Percentiles rank a stretch among this genome's conserved stretches.
Evolutionary conservation across 2,888 invertebrate species (phyloP).

Genomic region (Drosophila diplacantha): DNA sequence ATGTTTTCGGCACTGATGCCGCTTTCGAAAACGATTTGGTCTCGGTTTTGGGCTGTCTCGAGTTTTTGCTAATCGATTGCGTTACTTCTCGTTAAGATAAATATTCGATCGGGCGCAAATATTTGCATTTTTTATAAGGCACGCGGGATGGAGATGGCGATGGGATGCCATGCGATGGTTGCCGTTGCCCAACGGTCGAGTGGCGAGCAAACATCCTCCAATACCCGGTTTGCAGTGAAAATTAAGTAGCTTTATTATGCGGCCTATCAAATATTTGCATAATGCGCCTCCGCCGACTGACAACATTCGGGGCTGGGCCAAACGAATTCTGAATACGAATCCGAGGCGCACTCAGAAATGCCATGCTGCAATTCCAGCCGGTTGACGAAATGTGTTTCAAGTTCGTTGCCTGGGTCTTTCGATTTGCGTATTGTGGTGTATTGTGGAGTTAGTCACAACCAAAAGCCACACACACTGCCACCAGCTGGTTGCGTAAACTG

Average conservation of each 20-base stretch:
- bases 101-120: constrained; percentile 45
- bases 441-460: constrained; percentile 59
- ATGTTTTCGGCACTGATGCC: constrained; percentile 26
- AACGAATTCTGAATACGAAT: constrained; percentile 54
- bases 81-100: constrained; percentile 42
- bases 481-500: constrained; percentile 55
- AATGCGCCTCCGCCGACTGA: constrained; percentile 30
- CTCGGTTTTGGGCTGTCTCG: constrained; percentile 21
- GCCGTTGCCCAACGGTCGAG: constrained; percentile 48
- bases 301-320: constrained; percentile 37
- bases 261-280: constrained; percentile 54
- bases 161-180: constrained; percentile 5
- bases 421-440: constrained; percentile 51
- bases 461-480: constrained; percentile 27
- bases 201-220: constrained; percentile 44
- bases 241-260: constrained; percentile 50
- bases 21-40: constrained; percentile 41
- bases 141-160: constrained; percentile 3
- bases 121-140: constrained; percentile 53
- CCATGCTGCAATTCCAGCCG: constrained; percentile 48
- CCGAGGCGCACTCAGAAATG: constrained; percentile 49
- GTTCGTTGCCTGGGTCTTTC: constrained; percentile 70
- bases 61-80: constrained; percentile 56
- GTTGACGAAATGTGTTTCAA: constrained; percentile 67
- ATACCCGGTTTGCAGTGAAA: constrained; percentile 31